Percentiles rank a stretch among this genome's conserved stretches.
These are phyloP conservation scores for Gryon sp. DNA, from an alignment of 1,140 invertebrate genomes.

Conservation along the genomic window DNA sequence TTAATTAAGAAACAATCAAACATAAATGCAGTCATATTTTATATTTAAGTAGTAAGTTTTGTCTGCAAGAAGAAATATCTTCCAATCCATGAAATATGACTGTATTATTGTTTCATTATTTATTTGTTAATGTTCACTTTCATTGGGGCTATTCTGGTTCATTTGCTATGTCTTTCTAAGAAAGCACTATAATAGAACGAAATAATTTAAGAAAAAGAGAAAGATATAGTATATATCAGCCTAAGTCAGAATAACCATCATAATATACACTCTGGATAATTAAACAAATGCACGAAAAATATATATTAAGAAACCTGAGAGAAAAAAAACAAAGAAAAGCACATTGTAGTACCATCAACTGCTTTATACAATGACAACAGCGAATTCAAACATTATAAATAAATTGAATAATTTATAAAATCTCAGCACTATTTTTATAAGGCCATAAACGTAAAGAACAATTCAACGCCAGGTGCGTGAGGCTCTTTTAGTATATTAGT, in stretches of 20 bases:
- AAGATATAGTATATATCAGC: conserved; percentile 42
- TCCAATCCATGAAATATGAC: no score
- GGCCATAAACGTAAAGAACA: conserved; percentile 31
- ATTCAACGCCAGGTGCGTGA: conserved; percentile 40
- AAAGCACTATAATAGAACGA: neutral
- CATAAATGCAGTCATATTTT: no score
- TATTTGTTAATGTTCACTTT: no score
- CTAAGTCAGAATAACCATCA: conserved; percentile 47
- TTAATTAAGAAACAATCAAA: no score
- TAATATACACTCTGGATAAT: neutral
- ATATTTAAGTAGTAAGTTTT: no score
- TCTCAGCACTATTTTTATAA: conserved; percentile 70
- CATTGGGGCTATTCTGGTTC: conserved; percentile 32
- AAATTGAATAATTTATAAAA: conserved; percentile 36
- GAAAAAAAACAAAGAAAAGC: conserved; percentile 1
- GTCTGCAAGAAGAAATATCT: no score
- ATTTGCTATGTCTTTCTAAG: conserved; percentile 23
- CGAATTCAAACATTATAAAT: conserved; percentile 37
- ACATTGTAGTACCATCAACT: conserved; percentile 26
- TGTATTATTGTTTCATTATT: no score
- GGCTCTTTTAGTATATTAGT: conserved; percentile 54
- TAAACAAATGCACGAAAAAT: no score
- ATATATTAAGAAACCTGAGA: neutral
- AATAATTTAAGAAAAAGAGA: neutral
- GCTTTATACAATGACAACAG: conserved; percentile 24